Percentiles rank a stretch among this genome's conserved stretches.
phyloP scores from a whole-genome alignment of 2,113 vertebrate genomes.

The Origma solitaria region DNA sequence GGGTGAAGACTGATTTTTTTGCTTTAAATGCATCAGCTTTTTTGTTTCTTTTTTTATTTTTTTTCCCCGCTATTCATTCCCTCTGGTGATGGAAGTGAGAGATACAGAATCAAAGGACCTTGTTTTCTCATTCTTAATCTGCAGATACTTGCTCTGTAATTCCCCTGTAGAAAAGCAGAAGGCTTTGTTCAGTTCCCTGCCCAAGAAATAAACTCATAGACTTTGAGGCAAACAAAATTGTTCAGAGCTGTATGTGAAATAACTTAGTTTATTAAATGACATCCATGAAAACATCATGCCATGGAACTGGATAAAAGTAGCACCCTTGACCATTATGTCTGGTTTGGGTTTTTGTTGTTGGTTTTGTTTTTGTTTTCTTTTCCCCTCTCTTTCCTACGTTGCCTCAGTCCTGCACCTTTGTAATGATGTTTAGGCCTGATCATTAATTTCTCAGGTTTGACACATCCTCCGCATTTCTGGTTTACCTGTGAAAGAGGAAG shows the following conservation, averaged over 20 bases:
- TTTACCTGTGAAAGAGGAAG: not conserved
- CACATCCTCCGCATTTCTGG: fast-evolving
- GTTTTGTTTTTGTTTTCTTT: not conserved
- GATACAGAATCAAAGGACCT: not conserved
- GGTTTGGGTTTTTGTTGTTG: not conserved
- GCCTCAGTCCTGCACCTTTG: not conserved
- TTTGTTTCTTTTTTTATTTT: not conserved
- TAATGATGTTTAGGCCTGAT: not conserved
- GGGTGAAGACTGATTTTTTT: not conserved
- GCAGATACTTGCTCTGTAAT: not conserved
- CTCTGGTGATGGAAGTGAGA: not conserved
- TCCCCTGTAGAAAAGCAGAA: not conserved
- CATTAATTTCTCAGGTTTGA: not conserved
- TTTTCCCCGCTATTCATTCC: not conserved
- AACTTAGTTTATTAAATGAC: not conserved
- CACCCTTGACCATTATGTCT: not conserved
- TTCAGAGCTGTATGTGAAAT: not conserved
- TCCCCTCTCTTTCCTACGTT: not conserved
- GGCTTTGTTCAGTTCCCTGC: not conserved
- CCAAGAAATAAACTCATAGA: not conserved
- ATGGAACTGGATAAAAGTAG: not conserved
- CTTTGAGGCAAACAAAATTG: not conserved
- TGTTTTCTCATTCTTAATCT: not conserved
- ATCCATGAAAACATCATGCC: not conserved
- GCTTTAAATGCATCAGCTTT: not conserved